Evolutionary conservation across 2,113 vertebrate species (phyloP).

Genomic region (Eurypyga helias): DNA sequence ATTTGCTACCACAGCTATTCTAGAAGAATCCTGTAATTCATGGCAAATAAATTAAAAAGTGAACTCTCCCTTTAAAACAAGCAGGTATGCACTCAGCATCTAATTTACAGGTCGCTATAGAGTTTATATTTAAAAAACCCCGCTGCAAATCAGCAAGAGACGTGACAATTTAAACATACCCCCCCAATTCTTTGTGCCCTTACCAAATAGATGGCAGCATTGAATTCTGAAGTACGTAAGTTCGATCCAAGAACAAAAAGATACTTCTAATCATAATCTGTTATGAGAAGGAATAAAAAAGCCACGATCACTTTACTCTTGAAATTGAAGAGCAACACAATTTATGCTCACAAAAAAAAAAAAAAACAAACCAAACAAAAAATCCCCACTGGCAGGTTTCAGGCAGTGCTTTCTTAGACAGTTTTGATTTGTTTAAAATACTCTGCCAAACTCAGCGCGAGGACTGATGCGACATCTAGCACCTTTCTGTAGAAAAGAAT

Average conservation of each 20-base stretch:
- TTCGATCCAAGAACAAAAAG: conserved; percentile 99
- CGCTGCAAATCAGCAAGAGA: background rate
- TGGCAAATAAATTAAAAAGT: background rate
- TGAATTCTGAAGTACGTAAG: conserved; percentile 99
- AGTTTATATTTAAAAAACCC: background rate
- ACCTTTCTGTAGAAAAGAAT: background rate
- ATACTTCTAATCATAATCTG: conserved; percentile 99
- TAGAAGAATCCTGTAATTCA: background rate
- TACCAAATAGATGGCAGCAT: conserved; percentile 99
- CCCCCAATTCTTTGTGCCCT: conserved; percentile 58
- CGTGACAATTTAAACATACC: background rate
- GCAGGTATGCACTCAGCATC: background rate
- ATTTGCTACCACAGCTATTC: background rate
- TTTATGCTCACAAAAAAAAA: background rate
- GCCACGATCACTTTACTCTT: background rate
- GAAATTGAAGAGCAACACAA: background rate
- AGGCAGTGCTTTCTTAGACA: background rate
- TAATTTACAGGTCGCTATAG: background rate
- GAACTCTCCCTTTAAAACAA: background rate
- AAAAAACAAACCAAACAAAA: background rate
- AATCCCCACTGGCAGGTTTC: background rate
- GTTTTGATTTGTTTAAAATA: background rate
- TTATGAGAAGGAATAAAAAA: conserved; percentile 37
- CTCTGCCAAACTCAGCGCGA: background rate
- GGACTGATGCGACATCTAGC: background rate